Evolutionary conservation across 2,113 vertebrate species (phyloP).

Genomic region (Pitta sordida): DNA sequence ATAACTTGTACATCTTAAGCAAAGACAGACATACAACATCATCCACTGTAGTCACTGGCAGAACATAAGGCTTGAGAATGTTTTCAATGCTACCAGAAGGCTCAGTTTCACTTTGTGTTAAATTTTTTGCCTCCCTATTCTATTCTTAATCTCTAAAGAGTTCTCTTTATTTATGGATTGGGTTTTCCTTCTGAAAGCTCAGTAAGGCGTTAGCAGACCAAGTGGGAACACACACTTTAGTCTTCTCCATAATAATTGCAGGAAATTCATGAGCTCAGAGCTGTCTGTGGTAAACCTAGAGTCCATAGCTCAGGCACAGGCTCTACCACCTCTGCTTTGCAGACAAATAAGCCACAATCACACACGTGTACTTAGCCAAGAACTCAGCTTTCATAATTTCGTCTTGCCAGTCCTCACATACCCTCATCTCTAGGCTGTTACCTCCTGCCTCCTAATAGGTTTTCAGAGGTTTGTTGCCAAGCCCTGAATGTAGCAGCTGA

Average conservation of each 20-base stretch:
- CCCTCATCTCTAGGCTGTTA: not conserved
- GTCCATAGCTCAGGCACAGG: not conserved
- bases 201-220: not conserved
- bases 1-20: not conserved
- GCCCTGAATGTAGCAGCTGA: not conserved
- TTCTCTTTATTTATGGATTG: conserved; percentile 9
- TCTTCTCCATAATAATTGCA: not conserved
- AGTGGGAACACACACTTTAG: conserved; percentile 15
- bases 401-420: not conserved
- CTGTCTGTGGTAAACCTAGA: not conserved
- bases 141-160: not conserved
- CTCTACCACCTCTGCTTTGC: not conserved
- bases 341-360: not conserved
- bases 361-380: not conserved
- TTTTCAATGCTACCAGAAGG: not conserved
- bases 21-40: not conserved
- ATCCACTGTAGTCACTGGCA: not conserved
- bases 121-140: not conserved
- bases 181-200: conserved; percentile 12
- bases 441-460: not conserved
- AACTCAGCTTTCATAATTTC: not conserved
- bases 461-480: not conserved
- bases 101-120: not conserved
- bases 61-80: not conserved
- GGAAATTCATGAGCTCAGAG: conserved; percentile 18